A percentile compares a stretch with the other conserved stretches of the same genome.
These are phyloP conservation scores for Platysternon megacephalum DNA, from an alignment of 2,113 vertebrate genomes.

Conservation along the genomic window DNA sequence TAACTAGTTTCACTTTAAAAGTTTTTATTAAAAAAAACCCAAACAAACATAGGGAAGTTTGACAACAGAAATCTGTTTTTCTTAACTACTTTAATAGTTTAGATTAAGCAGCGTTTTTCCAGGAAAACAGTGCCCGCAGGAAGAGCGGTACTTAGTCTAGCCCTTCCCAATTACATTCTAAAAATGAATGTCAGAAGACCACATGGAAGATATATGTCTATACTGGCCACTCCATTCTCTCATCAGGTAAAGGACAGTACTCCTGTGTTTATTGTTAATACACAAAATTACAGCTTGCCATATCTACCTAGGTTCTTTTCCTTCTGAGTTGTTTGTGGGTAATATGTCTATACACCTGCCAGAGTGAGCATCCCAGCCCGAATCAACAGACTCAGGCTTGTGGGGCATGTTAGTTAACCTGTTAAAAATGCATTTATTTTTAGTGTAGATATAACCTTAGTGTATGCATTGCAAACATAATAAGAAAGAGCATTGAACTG, in stretches of 20 bases:
- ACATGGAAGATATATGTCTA: not conserved
- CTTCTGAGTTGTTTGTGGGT: not conserved
- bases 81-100: not conserved
- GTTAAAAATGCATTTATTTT: not conserved
- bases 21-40: not conserved
- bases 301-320: not conserved
- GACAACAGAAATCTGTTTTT: not conserved
- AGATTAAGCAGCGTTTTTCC: not conserved
- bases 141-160: not conserved
- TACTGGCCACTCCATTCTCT: not conserved
- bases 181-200: not conserved
- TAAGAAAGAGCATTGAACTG: not conserved
- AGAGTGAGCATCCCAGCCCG: not conserved
- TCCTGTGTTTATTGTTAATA: not conserved
- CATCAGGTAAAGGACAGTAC: rapidly evolving
- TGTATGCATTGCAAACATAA: not conserved
- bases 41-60: not conserved
- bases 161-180: not conserved
- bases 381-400: not conserved
- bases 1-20: not conserved
- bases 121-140: not conserved
- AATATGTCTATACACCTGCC: not conserved
- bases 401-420: not conserved
- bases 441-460: not conserved
- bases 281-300: not conserved